Base-by-base conservation (phyloP, 2,888 invertebrate genomes). In the Hoplodrina blanda region DNA sequence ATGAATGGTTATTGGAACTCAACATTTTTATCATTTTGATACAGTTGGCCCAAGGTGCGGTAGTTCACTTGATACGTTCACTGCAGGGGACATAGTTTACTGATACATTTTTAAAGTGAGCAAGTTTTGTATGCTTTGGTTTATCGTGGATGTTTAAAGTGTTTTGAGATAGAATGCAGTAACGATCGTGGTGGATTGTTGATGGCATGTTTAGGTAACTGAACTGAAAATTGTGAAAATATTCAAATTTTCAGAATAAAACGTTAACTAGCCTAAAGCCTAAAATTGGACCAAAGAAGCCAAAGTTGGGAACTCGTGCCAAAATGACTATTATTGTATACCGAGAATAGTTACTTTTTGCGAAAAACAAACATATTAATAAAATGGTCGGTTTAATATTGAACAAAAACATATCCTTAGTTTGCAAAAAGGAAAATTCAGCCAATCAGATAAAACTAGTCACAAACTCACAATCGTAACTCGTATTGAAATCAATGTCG, bases 1-100 rank as follows among this genome's bases (percentile, higher is more conserved):
- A 97, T 97, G 97, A 97, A 97, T 97, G 97, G 97, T 97, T 97
- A 97, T 97, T 97, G 97, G 97, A 97, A 97, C 96, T 96, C 96
- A 96, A 96, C 96, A 96, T 96, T 96, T 96, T 96, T 96, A 96
- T 96, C 96, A 95, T 96, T 96, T 96, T 96, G 95, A 95, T 95
- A 95, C 95, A 96, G 95, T 93, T 87, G 62, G 91, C 91, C 91
- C 90, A 92, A 93, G 94, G 94, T 94, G 91, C 88, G 74, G 67
- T 61, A 81, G 87, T 87, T 85, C 84, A 71, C 76, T 76, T 55
- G 65, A 66, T 72, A 72, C 56, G 19, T 4, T 80, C 88, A 66
- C 89, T 81, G 86, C 87, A 85, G 89, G 89, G 89, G 87, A 82
- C 89, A 90, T 90, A 91, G 91, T 91, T 91, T 84, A 73, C 73